These are phyloP conservation scores for Zaprionus ornatus DNA, from an alignment of 1,140 invertebrate genomes.

Conservation along the genomic window DNA sequence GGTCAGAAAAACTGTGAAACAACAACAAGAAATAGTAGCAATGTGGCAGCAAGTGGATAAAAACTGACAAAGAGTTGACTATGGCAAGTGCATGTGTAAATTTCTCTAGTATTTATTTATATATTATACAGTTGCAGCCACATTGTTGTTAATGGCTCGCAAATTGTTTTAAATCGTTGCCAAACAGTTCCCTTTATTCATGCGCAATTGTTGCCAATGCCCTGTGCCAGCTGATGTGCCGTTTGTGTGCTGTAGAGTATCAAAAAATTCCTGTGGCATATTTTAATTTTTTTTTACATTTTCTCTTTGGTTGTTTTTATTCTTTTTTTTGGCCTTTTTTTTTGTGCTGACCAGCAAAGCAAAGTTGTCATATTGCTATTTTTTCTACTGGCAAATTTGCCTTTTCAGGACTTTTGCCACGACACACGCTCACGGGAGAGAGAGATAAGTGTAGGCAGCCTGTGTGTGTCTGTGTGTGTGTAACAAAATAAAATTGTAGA, in stretches of 20 bases:
- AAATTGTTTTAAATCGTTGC: constrained; percentile 1
- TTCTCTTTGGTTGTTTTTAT: constrained; percentile 33
- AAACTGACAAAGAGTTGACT: background rate
- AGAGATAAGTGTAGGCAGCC: constrained; percentile 60
- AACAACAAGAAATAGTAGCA: constrained; percentile 8
- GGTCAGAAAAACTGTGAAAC: constrained; percentile 11
- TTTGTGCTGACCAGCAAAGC: constrained; percentile 51
- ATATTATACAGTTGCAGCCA: background rate
- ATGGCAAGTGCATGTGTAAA: background rate
- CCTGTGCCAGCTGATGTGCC: constrained; percentile 10
- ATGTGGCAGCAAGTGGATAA: constrained; percentile 1
- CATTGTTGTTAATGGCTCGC: background rate
- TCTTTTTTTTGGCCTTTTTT: constrained; percentile 27
- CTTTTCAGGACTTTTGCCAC: constrained; percentile 64
- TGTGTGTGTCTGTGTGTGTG: constrained; percentile 11
- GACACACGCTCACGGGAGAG: constrained; percentile 45
- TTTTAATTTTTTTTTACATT: constrained; percentile 58
- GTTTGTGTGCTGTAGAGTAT: constrained; percentile 9
- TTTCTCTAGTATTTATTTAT: background rate
- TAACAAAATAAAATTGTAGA: constrained; percentile 30
- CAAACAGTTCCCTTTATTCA: background rate
- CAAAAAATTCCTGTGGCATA: constrained; percentile 57
- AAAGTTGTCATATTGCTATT: constrained; percentile 59
- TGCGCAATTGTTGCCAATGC: background rate
- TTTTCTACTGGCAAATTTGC: constrained; percentile 66